Percentiles rank a stretch among this genome's conserved stretches.
phyloP scores from a whole-genome alignment of 2,888 invertebrate genomes.

The Pyrochroa serraticornis region DNA sequence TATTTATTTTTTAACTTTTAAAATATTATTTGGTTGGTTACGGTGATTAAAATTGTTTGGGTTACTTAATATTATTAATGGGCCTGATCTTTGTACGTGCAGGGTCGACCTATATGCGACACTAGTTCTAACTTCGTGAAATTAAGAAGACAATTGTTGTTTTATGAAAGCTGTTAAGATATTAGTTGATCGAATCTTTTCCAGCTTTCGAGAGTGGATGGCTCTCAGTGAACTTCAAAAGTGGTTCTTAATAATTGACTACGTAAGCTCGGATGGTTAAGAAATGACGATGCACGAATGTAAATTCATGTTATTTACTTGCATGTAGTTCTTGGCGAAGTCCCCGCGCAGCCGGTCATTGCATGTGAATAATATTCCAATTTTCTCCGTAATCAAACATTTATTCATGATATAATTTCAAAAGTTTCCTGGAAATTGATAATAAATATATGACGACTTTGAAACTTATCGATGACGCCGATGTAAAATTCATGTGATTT shows the following conservation, averaged over 20 bases:
- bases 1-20: too few species aligned
- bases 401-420: slow-evolving; percentile 27
- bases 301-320: neutral
- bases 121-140: too few species aligned
- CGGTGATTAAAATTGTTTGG: too few species aligned
- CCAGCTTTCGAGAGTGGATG: too few species aligned
- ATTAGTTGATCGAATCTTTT: too few species aligned
- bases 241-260: neutral
- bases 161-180: too few species aligned
- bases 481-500: slow-evolving; percentile 29
- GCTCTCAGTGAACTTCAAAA: too few species aligned
- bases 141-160: too few species aligned
- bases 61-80: too few species aligned
- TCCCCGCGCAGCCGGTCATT: slow-evolving; percentile 6
- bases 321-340: neutral
- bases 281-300: neutral
- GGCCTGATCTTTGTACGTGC: too few species aligned
- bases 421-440: slow-evolving; percentile 32
- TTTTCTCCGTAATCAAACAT: slow-evolving; percentile 25
- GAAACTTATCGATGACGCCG: slow-evolving; percentile 26
- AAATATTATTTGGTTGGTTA: too few species aligned
- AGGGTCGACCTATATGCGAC: too few species aligned
- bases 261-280: neutral
- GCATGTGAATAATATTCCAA: slow-evolving; percentile 34
- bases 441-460: slow-evolving; percentile 29